phyloP scores from a whole-genome alignment of 2,797 vertebrate species.

The Sciurus carolinensis region DNA sequence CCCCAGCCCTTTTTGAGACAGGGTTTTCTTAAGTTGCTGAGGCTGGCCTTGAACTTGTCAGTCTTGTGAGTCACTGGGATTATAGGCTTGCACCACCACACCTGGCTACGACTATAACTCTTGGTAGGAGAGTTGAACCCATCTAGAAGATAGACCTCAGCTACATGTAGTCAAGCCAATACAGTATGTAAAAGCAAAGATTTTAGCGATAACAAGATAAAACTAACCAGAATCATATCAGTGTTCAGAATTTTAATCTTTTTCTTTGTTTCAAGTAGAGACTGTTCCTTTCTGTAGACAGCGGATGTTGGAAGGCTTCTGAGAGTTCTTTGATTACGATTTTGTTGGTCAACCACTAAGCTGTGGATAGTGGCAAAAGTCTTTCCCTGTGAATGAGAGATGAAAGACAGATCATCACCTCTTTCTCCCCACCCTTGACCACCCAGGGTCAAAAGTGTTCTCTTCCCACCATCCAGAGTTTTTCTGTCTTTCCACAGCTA shows the following conservation, averaged over 20 bases:
- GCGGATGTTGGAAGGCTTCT: not conserved
- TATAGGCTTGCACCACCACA: too few relatives aligned
- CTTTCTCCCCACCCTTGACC: not conserved
- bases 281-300: constrained; percentile 10
- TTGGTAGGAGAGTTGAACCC: not conserved
- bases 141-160: not conserved
- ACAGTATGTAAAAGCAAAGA: constrained; percentile 44
- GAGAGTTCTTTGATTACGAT: constrained; percentile 14
- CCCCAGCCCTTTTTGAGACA: too few relatives aligned
- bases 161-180: not conserved
- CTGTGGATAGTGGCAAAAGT: not conserved
- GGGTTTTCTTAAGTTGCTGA: too few relatives aligned
- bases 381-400: not conserved
- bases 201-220: not conserved
- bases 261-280: constrained; percentile 34
- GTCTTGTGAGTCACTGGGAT: too few relatives aligned
- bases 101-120: not conserved
- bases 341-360: not conserved
- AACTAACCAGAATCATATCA: not conserved
- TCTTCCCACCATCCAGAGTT: not conserved
- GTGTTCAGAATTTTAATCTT: constrained; percentile 33
- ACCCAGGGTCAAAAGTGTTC: constrained; percentile 14
- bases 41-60: too few relatives aligned
- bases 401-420: not conserved
- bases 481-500: constrained; percentile 7